Base-by-base conservation (phyloP, 1,140 invertebrate species). In the Ridgeia piscesae region DNA sequence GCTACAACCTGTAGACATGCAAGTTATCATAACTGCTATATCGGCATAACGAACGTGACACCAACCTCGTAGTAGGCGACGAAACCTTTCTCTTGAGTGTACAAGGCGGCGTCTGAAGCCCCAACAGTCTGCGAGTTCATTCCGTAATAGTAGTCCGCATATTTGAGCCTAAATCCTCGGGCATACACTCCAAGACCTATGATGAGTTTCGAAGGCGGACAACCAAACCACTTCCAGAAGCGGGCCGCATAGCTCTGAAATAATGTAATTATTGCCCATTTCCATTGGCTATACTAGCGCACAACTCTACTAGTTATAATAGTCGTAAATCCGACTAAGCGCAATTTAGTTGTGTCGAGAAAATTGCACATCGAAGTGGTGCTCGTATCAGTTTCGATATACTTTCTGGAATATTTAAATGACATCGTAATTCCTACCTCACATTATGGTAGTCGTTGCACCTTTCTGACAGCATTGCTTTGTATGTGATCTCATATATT, bases 121-220 rank as follows among this genome's bases (percentile, higher is more conserved):
- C 33, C 98, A 97, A 1, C 96, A 96, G 14, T 97, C 96, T 0
- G 97, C 94, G 98, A 97, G 96, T 99, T 99, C 91, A 99, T 98
- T 94, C 99, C 98, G 94, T 97, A 97, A 95, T 99, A 98, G 94
- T 97, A 97, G 50, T 97, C 97, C 34, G 97, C 95, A 92, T 97
- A 97, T 0, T 96, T 96, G 14, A 99, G 95, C 89, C 97, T 97
- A 93, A 97, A 99, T 42, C 97, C 97, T 95, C 98, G 98, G 0
- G 98, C 98, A 94, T 99, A 99, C 94, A 99, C 97, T 0, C 98
- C 97, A 93, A 99, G 96, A 31, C 98, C 98, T 14, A 98, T 95
- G 6, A 98, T 96, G 0, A 99, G 95, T 95, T 99, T 99, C 50
- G 97, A 97, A 33, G 97, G 97, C 6, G 97, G 97, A 14, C 98